Evolutionary conservation across 2,797 vertebrate genomes (phyloP), one percentile per base, ranked within the genome.

Genomic region (Astyanax mexicanus): DNA sequence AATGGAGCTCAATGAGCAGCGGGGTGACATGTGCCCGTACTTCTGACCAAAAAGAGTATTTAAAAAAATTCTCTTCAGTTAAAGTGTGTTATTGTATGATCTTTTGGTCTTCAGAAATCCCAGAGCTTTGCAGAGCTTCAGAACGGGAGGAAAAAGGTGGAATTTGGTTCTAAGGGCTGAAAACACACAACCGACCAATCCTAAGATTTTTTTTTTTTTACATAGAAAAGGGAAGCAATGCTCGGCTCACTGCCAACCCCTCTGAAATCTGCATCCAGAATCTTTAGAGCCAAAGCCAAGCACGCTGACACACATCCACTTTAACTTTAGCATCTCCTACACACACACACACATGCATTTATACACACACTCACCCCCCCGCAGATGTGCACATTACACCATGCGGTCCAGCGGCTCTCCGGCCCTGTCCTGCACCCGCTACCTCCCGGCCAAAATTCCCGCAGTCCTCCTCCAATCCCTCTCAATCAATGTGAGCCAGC

Each of bases 401-500:
- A 78, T 77, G 65, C 73, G 73, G 74, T 71, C 74, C 64, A 17
- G 57, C 68, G 69, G 69, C 67, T 80, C 74, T 51, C 60, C 68
- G 70, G 74, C 82, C 74, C 77, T 42, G 55, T 78, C 72, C 74
- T 42, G 42, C 74, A 69, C 71, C 42, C 21, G 51, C 49, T 74
- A 60, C n/a, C 66, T 57, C 35, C 25, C 38, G 21, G 45, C 69
- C 78, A 81, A 74, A 67, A 75, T 73, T 67, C 72, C 70, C 54
- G 64, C 75, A 82, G 74, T 75, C 69, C 70, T 75, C 69, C n/a
- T 75, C 40, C 69, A 75, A 69, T 75, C 80, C 65, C 60, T 51
- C 58, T 79, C 73, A 79, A 77, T 74, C 68, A 83, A 71, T 42
- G 71, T 61, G 58, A 78, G 68, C 54, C 61, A 60, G 60, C 44